Conservation (phyloP, 2,888 invertebrate genomes). For the Ormia ochracea region DNA sequence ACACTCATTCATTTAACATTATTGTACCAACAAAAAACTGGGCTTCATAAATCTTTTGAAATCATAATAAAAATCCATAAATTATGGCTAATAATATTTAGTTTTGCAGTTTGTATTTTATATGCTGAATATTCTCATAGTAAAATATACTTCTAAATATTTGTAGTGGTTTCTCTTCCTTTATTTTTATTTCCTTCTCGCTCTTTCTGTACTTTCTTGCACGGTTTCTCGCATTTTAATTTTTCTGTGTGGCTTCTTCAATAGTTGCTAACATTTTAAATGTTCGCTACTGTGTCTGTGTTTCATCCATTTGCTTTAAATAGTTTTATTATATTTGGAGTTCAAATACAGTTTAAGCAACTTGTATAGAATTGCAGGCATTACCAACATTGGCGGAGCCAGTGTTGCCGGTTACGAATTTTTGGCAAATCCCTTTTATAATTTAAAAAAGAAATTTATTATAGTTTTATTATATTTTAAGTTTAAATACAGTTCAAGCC, state of each 20-base stretch:
- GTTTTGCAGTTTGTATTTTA: conserved; percentile 30
- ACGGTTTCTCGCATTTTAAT: conserved; percentile 5
- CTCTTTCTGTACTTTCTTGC: conserved; percentile 1
- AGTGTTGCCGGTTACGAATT: no score
- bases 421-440: no score
- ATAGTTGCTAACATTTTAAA: conserved; percentile 52
- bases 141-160: background rate
- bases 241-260: conserved; percentile 42
- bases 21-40: conserved; percentile 11
- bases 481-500: no score
- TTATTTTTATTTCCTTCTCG: conserved; percentile 13
- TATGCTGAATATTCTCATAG: background rate
- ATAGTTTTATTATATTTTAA: no score
- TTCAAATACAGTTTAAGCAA: background rate
- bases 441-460: no score
- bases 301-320: conserved; percentile 37
- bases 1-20: conserved; percentile 29
- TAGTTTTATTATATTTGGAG: conserved; percentile 25
- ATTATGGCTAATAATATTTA: conserved; percentile 61
- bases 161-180: conserved; percentile 10
- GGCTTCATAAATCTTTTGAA: conserved; percentile 56
- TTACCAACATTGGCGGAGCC: no score
- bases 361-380: no score
- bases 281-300: background rate
- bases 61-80: conserved; percentile 62